Evolutionary conservation across 2,113 vertebrate species (phyloP).

Genomic region (Polypterus bichir): DNA sequence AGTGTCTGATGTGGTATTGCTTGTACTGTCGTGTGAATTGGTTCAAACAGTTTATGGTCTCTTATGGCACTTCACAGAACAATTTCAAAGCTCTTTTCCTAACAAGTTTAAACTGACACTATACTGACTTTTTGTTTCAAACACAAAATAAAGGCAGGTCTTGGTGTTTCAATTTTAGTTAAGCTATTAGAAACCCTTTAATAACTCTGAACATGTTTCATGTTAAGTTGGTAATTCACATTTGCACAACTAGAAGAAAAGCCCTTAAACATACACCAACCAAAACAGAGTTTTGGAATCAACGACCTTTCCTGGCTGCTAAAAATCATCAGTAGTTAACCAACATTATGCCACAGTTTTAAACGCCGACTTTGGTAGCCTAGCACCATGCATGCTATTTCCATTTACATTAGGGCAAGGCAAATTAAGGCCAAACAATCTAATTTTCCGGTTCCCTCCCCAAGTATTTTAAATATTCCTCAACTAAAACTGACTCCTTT

Average conservation of each 20-base stretch:
- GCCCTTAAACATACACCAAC: constrained; percentile 50
- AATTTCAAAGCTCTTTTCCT: constrained; percentile 6
- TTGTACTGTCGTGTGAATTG: constrained; percentile 41
- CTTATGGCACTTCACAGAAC: constrained; percentile 81
- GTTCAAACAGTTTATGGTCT: constrained; percentile 75
- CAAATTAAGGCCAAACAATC: constrained; percentile 44
- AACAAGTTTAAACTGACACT: no score
- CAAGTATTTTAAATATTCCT: no score
- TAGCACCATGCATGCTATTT: constrained; percentile 48
- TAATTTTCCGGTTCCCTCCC: neutral
- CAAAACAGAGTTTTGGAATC: constrained; percentile 28
- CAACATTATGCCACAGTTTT: constrained; percentile 35
- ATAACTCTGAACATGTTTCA: constrained; percentile 48
- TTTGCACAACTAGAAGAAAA: constrained; percentile 56
- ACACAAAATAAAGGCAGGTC: constrained; percentile 69
- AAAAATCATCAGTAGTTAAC: constrained; percentile 34
- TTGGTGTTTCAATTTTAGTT: constrained; percentile 53
- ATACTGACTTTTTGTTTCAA: neutral
- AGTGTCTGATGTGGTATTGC: constrained; percentile 32
- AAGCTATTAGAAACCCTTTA: constrained; percentile 61
- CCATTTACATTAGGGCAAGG: constrained; percentile 42
- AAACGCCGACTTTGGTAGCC: constrained; percentile 74
- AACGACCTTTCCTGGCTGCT: constrained; percentile 26
- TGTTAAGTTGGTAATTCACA: constrained; percentile 41
- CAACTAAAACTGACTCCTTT: no score